Conservation (phyloP, 2,888 invertebrate genomes). For the Ophioninae sp. region DNA sequence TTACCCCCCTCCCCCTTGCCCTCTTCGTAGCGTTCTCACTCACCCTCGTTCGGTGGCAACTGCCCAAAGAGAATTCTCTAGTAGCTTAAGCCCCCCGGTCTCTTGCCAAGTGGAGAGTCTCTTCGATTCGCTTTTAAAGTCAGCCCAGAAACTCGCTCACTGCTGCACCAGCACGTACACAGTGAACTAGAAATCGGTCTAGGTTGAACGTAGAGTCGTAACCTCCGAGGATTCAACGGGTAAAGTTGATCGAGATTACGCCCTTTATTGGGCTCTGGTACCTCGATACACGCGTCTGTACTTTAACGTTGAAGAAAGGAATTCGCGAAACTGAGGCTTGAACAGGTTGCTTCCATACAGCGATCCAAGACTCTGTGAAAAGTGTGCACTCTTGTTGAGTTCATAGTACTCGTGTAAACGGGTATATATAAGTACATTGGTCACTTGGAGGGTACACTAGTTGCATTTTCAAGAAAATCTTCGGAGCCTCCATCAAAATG, state of each 20-base stretch:
- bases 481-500: conserved; percentile 10
- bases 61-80: conserved; percentile 79
- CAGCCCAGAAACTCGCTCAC: conserved; percentile 63
- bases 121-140: conserved; percentile 76
- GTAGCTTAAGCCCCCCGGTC: conserved; percentile 71
- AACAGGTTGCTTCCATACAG: conserved; percentile 32
- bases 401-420: neutral
- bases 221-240: neutral
- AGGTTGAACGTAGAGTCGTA: conserved; percentile 1
- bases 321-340: conserved; percentile 58
- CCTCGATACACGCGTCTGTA: neutral
- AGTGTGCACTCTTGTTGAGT: conserved; percentile 26
- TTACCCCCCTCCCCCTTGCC: conserved; percentile 8
- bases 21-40: no score
- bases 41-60: conserved; percentile 69
- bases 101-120: conserved; percentile 73
- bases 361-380: conserved; percentile 23
- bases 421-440: conserved; percentile 49
- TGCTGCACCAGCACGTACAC: neutral
- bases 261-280: neutral
- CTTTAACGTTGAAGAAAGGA: conserved; percentile 67
- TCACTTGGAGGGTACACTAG: conserved; percentile 71
- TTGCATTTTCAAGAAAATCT: conserved; percentile 66
- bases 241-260: neutral
- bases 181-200: neutral